phyloP scores from a whole-genome alignment of 2,888 invertebrate species.

The Papilio elwesi region DNA sequence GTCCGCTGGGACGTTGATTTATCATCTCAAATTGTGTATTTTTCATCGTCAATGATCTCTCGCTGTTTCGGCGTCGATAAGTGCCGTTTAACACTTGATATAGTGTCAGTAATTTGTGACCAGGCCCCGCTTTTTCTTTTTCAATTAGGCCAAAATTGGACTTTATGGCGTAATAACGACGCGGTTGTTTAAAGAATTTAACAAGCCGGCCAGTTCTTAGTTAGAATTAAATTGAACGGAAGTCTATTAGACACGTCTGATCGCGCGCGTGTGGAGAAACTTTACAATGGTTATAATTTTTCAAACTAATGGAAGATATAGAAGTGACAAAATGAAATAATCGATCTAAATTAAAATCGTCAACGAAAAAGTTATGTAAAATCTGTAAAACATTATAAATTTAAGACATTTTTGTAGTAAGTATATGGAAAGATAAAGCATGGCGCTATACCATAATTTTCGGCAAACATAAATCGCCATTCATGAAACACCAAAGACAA shows the following conservation, averaged over 20 bases:
- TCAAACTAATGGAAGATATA: too few species aligned
- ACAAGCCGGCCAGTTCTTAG: conserved; percentile 21
- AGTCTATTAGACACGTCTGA: conserved; percentile 17
- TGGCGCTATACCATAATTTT: too few species aligned
- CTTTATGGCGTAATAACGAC: conserved; percentile 69
- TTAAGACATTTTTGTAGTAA: too few species aligned
- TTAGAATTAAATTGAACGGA: conserved; percentile 33
- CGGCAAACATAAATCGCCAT: too few species aligned
- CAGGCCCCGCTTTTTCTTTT: conserved; percentile 76
- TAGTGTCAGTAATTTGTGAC: conserved; percentile 82
- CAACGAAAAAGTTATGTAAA: too few species aligned
- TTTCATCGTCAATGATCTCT: conserved; percentile 76
- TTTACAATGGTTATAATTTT: too few species aligned
- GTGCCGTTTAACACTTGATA: conserved; percentile 83
- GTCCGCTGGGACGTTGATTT: conserved; percentile 72
- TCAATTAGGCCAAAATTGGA: conserved; percentile 80
- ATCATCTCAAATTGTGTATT: conserved; percentile 82
- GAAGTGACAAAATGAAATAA: too few species aligned
- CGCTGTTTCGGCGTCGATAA: conserved; percentile 79
- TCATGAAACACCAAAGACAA: too few species aligned
- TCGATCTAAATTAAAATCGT: too few species aligned
- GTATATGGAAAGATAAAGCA: too few species aligned
- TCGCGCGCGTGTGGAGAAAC: too few species aligned
- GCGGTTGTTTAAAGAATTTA: conserved; percentile 28
- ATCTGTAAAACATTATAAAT: too few species aligned